Percentiles rank a stretch among this genome's conserved stretches.
These are phyloP conservation scores for Xiphophorus hellerii DNA, from an alignment of 2,113 vertebrate genomes.

Conservation along the genomic window DNA sequence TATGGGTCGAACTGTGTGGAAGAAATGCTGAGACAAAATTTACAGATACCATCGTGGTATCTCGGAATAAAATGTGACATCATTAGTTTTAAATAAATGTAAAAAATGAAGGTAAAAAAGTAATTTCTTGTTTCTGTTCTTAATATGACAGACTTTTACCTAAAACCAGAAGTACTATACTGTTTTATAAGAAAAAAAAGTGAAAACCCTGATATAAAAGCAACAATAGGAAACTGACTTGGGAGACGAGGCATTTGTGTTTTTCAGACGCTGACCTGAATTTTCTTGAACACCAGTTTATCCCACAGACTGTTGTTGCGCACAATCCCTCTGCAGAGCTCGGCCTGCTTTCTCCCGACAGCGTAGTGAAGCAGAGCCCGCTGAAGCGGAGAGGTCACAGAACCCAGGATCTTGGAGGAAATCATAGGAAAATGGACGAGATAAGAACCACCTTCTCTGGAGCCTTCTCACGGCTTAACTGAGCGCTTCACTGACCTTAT, in stretches of 20 bases:
- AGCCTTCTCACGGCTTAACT: background rate
- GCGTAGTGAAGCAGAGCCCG: conserved; percentile 80
- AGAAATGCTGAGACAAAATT: background rate
- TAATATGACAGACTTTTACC: background rate
- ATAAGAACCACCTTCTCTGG: background rate
- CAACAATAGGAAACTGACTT: too few species aligned
- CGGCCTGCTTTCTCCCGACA: conserved; percentile 80
- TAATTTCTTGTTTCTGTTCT: background rate
- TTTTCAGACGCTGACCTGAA: conserved; percentile 71
- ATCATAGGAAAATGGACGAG: background rate
- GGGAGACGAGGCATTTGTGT: too few species aligned
- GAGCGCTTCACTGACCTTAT: conserved; percentile 72
- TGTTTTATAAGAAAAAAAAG: background rate
- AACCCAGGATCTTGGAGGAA: conserved; percentile 75
- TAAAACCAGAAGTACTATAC: background rate
- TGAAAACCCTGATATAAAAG: too few species aligned
- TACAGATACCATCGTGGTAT: background rate
- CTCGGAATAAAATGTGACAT: background rate
- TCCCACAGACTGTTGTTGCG: conserved; percentile 84
- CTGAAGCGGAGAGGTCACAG: conserved; percentile 74
- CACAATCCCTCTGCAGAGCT: conserved; percentile 80
- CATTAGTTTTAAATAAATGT: background rate
- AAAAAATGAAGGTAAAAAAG: too few species aligned
- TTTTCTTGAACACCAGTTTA: conserved; percentile 81
- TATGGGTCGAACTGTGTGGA: background rate